phyloP scores from a whole-genome alignment of 1,140 invertebrate genomes.

The Drosophila burlai region DNA sequence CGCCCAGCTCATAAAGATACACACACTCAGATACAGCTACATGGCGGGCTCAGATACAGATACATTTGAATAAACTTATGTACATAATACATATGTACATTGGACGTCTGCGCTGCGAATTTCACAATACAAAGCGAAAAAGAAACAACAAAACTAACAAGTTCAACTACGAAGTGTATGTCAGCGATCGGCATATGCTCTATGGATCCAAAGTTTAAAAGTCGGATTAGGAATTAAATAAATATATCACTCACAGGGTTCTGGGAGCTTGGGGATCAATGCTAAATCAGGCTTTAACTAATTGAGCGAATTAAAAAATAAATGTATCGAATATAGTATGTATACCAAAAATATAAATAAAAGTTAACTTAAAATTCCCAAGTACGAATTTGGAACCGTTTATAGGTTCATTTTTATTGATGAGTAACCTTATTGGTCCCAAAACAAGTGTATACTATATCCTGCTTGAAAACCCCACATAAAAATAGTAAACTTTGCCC shows the following conservation, averaged over 20 bases:
- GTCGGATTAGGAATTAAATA: not conserved
- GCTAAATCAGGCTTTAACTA: not conserved
- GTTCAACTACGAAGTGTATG: not conserved
- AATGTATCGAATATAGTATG: not conserved
- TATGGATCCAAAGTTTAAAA: not conserved
- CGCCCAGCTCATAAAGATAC: conserved; percentile 52
- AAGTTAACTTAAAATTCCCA: not conserved
- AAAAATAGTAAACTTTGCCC: not conserved
- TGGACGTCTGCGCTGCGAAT: conserved; percentile 40
- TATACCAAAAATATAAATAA: not conserved
- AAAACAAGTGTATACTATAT: not conserved
- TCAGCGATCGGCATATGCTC: conserved; percentile 8
- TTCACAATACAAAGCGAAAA: conserved; percentile 47
- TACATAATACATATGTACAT: conserved; percentile 18
- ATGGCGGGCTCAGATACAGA: conserved; percentile 24
- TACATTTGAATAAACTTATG: conserved; percentile 14
- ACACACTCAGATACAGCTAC: conserved; percentile 17
- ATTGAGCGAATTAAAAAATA: not conserved
- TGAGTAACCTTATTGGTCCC: not conserved
- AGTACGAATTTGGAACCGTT: not conserved
- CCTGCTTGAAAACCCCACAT: not conserved
- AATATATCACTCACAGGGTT: not conserved
- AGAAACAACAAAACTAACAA: conserved; percentile 12
- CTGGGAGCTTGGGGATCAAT: not conserved
- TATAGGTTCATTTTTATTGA: not conserved